Base-by-base conservation (phyloP, 2,113 vertebrate species). In the Turdus rufiventris region DNA sequence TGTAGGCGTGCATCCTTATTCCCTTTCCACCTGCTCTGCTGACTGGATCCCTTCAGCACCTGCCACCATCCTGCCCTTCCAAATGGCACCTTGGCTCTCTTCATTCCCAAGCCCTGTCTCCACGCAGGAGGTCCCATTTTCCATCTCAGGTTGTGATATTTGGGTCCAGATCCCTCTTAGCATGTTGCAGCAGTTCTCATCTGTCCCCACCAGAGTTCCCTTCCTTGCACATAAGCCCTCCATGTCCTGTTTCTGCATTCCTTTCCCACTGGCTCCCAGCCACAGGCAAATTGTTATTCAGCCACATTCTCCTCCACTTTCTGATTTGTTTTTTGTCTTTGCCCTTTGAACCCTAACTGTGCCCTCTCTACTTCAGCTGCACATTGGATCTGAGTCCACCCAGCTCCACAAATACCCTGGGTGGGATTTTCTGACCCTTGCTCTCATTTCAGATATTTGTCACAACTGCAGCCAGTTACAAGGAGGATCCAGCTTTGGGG, bases 1-100 rank as follows among this genome's bases (percentile, higher is more conserved):
- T 31, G 61, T 6, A 28, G 34, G 33, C 1, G 0, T 34, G 2
- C 0, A 6, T 48, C 10, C 58, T 60, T 43, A 15, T 17, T 82
- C 57, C 7, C 18, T 48, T 24, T 58, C 14, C 28, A 25, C 12
- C 31, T 75, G 18, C 12, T 42, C 31, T 47, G 33, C 43, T 85
- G 26, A 4, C 14, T 66, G 34, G 8, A 29, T 42, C 23, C 42
- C 33, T 54, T 63, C 43, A 66, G 38, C 24, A 12, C 14, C 31
- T 71, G 36, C 65, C 18, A 7, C 7, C 36, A 19, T 67, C 33
- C 51, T 79, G 20, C 31, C 48, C 8, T 85, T 79, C 28, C 31
- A 36, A 0, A 14, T 33, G 43, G 67, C 20, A 42, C 48, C 43
- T 61, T 5, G 1, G n/a, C 36, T 85, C 20, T 40, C 18, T 40